Percentiles rank a stretch among this genome's conserved stretches.
Conservation (phyloP, 2,888 invertebrate species). For the Tiliacea citrago region DNA sequence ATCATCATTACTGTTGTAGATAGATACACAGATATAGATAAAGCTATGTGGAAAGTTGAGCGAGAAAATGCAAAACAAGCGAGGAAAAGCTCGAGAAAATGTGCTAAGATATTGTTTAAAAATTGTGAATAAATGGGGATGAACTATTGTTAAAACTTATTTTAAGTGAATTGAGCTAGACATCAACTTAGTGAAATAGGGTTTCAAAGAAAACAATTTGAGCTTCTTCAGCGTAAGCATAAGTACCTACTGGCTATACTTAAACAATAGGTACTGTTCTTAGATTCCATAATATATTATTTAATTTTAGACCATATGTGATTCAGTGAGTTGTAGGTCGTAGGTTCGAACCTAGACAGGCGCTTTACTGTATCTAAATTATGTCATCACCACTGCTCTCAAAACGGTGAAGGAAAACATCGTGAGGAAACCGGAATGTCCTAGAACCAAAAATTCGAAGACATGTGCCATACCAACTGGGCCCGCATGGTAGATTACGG, state of each 20-base stretch:
- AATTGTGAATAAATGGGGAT: not conserved
- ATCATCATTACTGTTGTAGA: slow-evolving; percentile 60
- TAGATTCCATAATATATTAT: too few species aligned
- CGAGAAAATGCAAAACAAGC: not conserved
- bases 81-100: not conserved
- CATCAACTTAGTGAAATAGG: not conserved
- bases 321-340: too few species aligned
- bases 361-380: too few species aligned
- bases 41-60: slow-evolving; percentile 38
- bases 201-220: not conserved
- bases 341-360: too few species aligned
- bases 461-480: too few species aligned
- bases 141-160: not conserved
- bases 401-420: too few species aligned
- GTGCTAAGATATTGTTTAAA: not conserved
- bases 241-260: not conserved
- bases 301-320: too few species aligned
- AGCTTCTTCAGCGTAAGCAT: not conserved
- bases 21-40: slow-evolving; percentile 11
- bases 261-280: not conserved
- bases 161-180: not conserved
- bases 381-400: too few species aligned
- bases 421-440: too few species aligned
- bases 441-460: too few species aligned
- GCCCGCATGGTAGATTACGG: too few species aligned